Base-by-base conservation (phyloP, 2,113 vertebrate genomes). In the Ptilonorhynchus violaceus region DNA sequence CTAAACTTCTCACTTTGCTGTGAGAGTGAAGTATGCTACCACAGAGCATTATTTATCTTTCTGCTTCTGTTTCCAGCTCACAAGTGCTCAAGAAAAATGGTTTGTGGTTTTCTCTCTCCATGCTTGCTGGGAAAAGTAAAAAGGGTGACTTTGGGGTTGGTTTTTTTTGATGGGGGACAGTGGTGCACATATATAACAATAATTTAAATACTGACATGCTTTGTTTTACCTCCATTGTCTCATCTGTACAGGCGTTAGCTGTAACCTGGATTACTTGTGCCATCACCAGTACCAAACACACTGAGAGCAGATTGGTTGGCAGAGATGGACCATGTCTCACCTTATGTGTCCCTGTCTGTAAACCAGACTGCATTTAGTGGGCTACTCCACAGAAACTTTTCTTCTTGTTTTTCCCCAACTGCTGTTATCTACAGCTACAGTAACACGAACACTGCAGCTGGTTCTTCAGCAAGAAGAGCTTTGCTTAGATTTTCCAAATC, bases 361-460 rank as follows among this genome's bases (percentile, higher is more conserved):
- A 82, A 66, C 12, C 31, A 76, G n/a, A 66, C 16, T 60, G 22
- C 37, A 73, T 49, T 76, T 44, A 41, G 37, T 27, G 31, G 22
- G 13, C 12, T 62, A n/a, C 17, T 39, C 23, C 3, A 7, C 17
- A 75, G 46, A 83, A 85, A 12, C 4, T 77, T 83, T 73, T 80
- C 30, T 68, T 50, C 7, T 68, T 78, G 20, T 44, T 94, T 92
- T 81, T 15, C 14, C 15, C 28, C 2, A 4, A 55, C 31, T 72
- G 15, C 39, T 55, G 8, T 78, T 82, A 81, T 30, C 39, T 4
- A 2, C 21, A 74, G 39, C 7, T 30, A 59, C 12, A 33, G 13
- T 5, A 85, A 27, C 0, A 0, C 0, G 5, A 77, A 55, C 0
- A 9, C 30, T 72, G 33, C 41, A 87, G 47, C 18, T 31, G 19